Evolutionary conservation across 2,888 invertebrate species (phyloP).

Genomic region (Trissolcus brochymenae): DNA sequence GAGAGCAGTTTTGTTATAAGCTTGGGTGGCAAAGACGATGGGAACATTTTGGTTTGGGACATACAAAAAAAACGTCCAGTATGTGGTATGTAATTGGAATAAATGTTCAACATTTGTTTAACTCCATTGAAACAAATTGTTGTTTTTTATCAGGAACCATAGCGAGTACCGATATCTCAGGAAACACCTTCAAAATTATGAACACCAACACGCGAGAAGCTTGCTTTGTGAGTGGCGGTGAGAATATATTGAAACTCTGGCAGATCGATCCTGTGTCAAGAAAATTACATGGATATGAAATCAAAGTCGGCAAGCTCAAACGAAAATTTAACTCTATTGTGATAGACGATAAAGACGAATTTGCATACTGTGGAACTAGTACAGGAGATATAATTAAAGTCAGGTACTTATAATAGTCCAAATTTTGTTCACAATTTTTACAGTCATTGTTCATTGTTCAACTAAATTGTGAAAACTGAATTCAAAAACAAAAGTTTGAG

Average conservation of each 20-base stretch:
- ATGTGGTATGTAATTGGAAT: constrained; percentile 73
- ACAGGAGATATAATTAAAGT: constrained; percentile 85
- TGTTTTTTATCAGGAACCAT: constrained; percentile 72
- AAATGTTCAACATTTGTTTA: not conserved
- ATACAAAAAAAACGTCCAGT: constrained; percentile 79
- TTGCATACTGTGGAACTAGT: constrained; percentile 89
- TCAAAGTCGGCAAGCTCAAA: constrained; percentile 87
- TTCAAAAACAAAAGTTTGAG: too few relatives aligned
- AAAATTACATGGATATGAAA: constrained; percentile 84
- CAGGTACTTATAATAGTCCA: too few relatives aligned
- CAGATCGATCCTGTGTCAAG: constrained; percentile 83
- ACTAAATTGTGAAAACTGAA: too few relatives aligned
- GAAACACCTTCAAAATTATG: constrained; percentile 81
- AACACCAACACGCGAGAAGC: constrained; percentile 79
- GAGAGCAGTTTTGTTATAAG: constrained; percentile 89
- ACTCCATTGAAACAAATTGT: not conserved
- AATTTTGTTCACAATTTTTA: too few relatives aligned
- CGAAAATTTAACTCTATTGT: constrained; percentile 86
- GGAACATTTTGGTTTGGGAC: constrained; percentile 91
- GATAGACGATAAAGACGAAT: constrained; percentile 83
- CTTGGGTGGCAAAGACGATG: constrained; percentile 93
- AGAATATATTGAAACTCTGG: constrained; percentile 86
- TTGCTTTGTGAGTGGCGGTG: constrained; percentile 86
- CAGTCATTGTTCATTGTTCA: too few relatives aligned
- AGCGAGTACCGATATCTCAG: constrained; percentile 83